A percentile compares a stretch with the other conserved stretches of the same genome.
Conservation (phyloP, 2,888 invertebrate species). For the Eilema caniola region DNA sequence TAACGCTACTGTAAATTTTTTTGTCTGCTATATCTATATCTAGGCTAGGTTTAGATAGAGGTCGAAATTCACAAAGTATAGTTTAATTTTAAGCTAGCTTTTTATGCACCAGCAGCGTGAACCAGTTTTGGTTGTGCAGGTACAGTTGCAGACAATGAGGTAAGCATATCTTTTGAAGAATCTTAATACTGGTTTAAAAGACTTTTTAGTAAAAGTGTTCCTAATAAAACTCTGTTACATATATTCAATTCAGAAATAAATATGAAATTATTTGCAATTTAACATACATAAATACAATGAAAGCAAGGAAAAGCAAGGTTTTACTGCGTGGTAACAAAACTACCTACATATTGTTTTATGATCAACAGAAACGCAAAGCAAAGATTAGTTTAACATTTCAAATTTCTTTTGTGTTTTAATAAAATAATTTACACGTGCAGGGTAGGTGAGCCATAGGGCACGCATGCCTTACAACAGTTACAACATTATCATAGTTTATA, state of each 20-base stretch:
- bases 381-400: background rate
- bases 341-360: background rate
- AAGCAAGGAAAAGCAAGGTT: background rate
- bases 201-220: too few relatives aligned
- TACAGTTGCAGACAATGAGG: background rate
- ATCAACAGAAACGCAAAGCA: background rate
- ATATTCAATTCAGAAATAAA: too few relatives aligned
- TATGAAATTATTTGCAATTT: too few relatives aligned
- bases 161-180: too few relatives aligned
- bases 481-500: background rate
- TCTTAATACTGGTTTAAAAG: too few relatives aligned
- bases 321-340: background rate
- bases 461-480: background rate
- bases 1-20: slow-evolving; percentile 31
- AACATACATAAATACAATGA: background rate
- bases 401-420: background rate
- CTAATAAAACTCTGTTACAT: too few relatives aligned
- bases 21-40: slow-evolving; percentile 23
- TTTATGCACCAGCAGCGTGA: background rate
- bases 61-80: slow-evolving; percentile 25
- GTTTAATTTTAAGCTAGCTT: slow-evolving; percentile 11
- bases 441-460: background rate
- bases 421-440: background rate
- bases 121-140: background rate
- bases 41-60: slow-evolving; percentile 29